These are phyloP conservation scores for Apodemia zela DNA, from an alignment of 2,888 invertebrate genomes.

Conservation along the genomic window DNA sequence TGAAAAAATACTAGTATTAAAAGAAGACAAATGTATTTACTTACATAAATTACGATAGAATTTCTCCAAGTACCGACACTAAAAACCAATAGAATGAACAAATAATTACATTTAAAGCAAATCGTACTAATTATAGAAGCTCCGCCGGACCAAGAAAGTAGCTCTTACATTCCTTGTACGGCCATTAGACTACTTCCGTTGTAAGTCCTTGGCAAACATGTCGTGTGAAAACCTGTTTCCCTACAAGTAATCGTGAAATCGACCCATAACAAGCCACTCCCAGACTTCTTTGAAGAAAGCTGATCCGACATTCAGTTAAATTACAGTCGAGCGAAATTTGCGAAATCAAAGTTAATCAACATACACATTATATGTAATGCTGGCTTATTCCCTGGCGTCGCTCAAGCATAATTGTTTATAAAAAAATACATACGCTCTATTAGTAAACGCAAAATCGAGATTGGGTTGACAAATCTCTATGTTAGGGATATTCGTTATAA, in stretches of 20 bases:
- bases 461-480: no score
- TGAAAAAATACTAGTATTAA: no score
- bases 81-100: not conserved
- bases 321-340: slow-evolving; percentile 29
- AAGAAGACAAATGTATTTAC: no score
- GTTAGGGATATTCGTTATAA: no score
- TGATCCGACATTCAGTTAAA: slow-evolving; percentile 32
- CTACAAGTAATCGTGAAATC: slow-evolving; percentile 70
- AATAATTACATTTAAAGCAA: slow-evolving; percentile 34
- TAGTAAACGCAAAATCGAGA: no score
- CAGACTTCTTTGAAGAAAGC: slow-evolving; percentile 38
- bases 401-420: no score
- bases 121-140: slow-evolving; percentile 10
- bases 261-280: slow-evolving; percentile 44
- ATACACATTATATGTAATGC: not conserved
- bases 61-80: no score
- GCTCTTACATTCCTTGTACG: slow-evolving; percentile 42
- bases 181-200: slow-evolving; percentile 56
- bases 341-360: not conserved
- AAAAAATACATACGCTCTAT: no score
- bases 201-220: slow-evolving; percentile 43
- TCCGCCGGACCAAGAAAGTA: slow-evolving; percentile 55
- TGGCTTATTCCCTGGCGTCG: no score
- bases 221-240: slow-evolving; percentile 56
- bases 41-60: no score